Conservation (phyloP, 2,113 vertebrate genomes). For the Pomatostomus ruficeps region DNA sequence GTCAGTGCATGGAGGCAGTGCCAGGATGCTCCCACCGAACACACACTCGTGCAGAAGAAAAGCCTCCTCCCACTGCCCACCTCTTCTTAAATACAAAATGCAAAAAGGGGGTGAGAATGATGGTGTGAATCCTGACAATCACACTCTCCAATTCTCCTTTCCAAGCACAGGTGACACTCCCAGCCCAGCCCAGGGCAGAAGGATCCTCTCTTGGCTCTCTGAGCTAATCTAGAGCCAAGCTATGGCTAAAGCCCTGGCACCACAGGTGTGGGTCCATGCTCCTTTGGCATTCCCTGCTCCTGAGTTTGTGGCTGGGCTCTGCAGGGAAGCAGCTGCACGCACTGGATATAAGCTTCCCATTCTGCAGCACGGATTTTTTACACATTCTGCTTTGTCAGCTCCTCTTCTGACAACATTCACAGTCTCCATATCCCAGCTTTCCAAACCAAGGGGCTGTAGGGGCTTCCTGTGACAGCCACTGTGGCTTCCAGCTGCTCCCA, state of each 20-base stretch:
- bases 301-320: neutral
- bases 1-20: neutral
- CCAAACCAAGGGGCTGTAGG: neutral
- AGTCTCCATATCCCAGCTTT: neutral
- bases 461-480: neutral
- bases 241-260: rapidly evolving
- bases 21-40: neutral
- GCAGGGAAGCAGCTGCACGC: neutral
- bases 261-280: rapidly evolving
- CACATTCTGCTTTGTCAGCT: neutral
- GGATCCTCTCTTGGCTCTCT: neutral
- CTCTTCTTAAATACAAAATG: neutral
- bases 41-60: neutral
- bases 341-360: neutral
- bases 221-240: neutral
- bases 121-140: neutral
- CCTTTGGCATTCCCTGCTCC: rapidly evolving
- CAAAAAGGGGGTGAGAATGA: neutral
- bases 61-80: neutral
- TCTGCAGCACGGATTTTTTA: neutral
- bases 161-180: neutral
- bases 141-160: rapidly evolving
- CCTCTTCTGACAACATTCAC: rapidly evolving
- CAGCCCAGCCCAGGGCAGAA: neutral
- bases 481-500: neutral